A percentile compares a stretch with the other conserved stretches of the same genome.
These are phyloP conservation scores for Battus philenor DNA, from an alignment of 1,140 invertebrate species.

Conservation along the genomic window DNA sequence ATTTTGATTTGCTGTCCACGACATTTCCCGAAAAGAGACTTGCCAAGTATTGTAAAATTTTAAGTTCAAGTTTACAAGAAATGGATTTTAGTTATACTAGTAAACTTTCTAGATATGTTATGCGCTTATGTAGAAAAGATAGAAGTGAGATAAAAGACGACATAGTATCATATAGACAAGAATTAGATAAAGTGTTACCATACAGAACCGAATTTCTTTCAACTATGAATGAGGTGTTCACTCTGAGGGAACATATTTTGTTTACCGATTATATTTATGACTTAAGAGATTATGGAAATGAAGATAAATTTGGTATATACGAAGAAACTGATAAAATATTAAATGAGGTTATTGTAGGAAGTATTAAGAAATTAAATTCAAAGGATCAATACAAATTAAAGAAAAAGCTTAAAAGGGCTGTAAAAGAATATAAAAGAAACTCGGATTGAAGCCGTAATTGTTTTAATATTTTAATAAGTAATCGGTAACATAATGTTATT, in stretches of 20 bases:
- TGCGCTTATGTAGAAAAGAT: conserved; percentile 31
- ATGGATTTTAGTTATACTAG: conserved; percentile 27
- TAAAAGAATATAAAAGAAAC: conserved; percentile 32
- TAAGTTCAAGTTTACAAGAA: conserved; percentile 23
- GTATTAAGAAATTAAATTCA: conserved; percentile 26
- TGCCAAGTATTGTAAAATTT: conserved; percentile 32
- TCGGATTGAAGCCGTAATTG: no score
- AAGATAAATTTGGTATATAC: conserved; percentile 31
- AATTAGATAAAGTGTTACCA: conserved; percentile 27
- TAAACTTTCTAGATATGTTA: conserved; percentile 34
- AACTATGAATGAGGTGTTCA: conserved; percentile 40
- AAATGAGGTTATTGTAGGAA: conserved; percentile 34
- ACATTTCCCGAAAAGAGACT: conserved; percentile 32
- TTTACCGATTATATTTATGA: conserved; percentile 48
- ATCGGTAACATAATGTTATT: no score
- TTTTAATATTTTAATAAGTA: no score
- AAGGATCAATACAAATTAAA: conserved; percentile 26
- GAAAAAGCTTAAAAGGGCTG: conserved; percentile 33
- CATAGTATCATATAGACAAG: conserved; percentile 26
- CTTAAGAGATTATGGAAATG: conserved; percentile 33
- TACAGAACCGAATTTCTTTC: conserved; percentile 31
- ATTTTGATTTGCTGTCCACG: conserved; percentile 32
- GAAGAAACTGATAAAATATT: conserved; percentile 40
- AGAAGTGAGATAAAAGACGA: conserved; percentile 31
- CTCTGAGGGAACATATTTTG: conserved; percentile 28